Percentiles rank a stretch among this genome's conserved stretches.
These are phyloP conservation scores for Macrobrachium rosenbergii DNA, from an alignment of 1,140 invertebrate genomes.

Conservation along the genomic window DNA sequence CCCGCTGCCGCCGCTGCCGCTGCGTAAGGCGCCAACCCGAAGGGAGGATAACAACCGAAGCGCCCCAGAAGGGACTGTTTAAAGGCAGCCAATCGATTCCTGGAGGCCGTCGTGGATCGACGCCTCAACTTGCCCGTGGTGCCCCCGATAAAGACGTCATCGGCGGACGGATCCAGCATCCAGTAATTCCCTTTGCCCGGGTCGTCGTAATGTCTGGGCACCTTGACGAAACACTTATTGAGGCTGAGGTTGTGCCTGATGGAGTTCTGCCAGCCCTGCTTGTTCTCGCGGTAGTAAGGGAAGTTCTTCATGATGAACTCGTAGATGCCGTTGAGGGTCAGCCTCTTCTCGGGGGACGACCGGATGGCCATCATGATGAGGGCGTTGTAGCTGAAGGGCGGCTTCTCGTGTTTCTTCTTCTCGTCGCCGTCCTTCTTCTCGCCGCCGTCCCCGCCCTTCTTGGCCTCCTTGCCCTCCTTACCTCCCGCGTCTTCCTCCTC, in stretches of 20 bases:
- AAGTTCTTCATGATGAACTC: slow-evolving; percentile 63
- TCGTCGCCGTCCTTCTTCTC: slow-evolving; percentile 54
- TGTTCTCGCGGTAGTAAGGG: slow-evolving; percentile 60
- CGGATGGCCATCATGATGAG: slow-evolving; percentile 61
- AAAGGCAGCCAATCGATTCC: slow-evolving; percentile 87
- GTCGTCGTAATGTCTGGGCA: slow-evolving; percentile 58
- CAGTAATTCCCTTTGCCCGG: slow-evolving; percentile 77
- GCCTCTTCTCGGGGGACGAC: slow-evolving; percentile 53
- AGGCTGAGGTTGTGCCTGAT: slow-evolving; percentile 58
- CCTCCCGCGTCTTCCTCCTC: slow-evolving; percentile 31
- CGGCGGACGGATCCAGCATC: slow-evolving; percentile 94
- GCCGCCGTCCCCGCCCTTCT: slow-evolving; percentile 27
- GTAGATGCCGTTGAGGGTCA: slow-evolving; percentile 58
- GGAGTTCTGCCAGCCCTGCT: slow-evolving; percentile 60
- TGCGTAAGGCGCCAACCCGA: slow-evolving; percentile 52
- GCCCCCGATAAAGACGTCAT: slow-evolving; percentile 98
- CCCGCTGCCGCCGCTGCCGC: slow-evolving; percentile 46
- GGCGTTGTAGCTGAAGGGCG: slow-evolving; percentile 54
- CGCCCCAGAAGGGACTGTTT: slow-evolving; percentile 74
- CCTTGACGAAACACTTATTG: slow-evolving; percentile 60
- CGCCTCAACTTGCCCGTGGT: slow-evolving; percentile 94
- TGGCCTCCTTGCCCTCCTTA: slow-evolving; percentile 48
- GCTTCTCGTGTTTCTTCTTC: slow-evolving; percentile 60
- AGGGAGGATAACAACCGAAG: slow-evolving; percentile 52
- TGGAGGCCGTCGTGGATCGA: slow-evolving; percentile 86